These are phyloP conservation scores for Regulus satrapa DNA, from an alignment of 2,113 vertebrate genomes.

Conservation along the genomic window DNA sequence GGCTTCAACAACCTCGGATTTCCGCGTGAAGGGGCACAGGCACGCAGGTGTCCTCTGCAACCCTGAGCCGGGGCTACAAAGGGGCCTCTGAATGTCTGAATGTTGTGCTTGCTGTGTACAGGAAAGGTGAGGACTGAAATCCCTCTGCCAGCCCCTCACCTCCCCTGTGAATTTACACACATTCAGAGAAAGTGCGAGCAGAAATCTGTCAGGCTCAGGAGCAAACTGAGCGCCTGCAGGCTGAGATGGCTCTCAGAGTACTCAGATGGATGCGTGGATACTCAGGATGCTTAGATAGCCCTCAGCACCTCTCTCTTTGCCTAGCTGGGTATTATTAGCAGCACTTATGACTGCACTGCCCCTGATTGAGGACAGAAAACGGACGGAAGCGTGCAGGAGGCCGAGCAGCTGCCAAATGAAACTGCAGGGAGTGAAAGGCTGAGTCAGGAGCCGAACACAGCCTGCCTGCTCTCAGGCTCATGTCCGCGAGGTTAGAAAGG, in stretches of 20 bases:
- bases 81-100: neutral
- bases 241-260: neutral
- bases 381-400: neutral
- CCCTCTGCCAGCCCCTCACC: neutral
- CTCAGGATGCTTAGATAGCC: neutral
- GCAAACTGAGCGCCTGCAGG: neutral
- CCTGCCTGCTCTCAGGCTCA: neutral
- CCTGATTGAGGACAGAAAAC: neutral
- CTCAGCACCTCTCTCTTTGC: neutral
- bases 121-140: rapidly evolving
- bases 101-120: neutral
- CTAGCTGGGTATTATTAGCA: neutral
- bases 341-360: neutral
- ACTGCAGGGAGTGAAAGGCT: neutral
- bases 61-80: neutral
- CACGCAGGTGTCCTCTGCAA: neutral
- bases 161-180: neutral
- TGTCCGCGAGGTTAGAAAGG: neutral
- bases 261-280: neutral
- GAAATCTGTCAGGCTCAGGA: neutral
- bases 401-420: neutral
- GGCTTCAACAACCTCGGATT: neutral
- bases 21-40: neutral
- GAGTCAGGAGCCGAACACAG: neutral
- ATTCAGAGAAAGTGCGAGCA: neutral